Evolutionary conservation across 2,113 vertebrate species (phyloP).

Genomic region (Meles meles): DNA sequence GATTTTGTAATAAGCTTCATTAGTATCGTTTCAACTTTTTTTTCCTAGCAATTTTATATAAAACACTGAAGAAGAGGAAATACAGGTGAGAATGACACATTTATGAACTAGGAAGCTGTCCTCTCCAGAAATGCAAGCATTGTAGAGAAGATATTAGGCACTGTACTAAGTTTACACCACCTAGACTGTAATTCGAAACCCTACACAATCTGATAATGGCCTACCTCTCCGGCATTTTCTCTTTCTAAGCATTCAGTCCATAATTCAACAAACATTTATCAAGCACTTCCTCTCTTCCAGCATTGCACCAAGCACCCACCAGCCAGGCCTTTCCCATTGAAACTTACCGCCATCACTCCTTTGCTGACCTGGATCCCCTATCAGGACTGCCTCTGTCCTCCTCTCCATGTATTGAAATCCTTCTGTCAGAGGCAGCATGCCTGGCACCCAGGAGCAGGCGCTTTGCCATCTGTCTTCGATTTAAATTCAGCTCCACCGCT

Average conservation of each 20-base stretch:
- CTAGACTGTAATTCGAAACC: slow-evolving; percentile 48
- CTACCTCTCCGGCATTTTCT: slow-evolving; percentile 9
- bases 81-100: background rate
- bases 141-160: background rate
- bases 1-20: background rate
- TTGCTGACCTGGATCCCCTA: background rate
- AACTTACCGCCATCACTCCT: background rate
- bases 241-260: slow-evolving; percentile 11
- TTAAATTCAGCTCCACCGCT: background rate
- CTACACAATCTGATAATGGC: background rate
- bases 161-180: slow-evolving; percentile 20
- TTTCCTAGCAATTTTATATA: background rate
- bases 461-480: background rate
- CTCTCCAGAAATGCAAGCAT: slow-evolving; percentile 27
- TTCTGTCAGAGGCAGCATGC: background rate
- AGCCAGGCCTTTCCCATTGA: background rate
- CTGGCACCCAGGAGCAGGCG: background rate
- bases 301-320: background rate
- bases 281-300: background rate
- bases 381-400: background rate
- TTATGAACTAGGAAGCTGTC: background rate
- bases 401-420: background rate
- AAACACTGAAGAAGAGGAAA: slow-evolving; percentile 6
- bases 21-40: background rate
- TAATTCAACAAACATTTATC: background rate